Conservation (phyloP, 2,113 vertebrate genomes). For the Chelonoidis abingdonii region DNA sequence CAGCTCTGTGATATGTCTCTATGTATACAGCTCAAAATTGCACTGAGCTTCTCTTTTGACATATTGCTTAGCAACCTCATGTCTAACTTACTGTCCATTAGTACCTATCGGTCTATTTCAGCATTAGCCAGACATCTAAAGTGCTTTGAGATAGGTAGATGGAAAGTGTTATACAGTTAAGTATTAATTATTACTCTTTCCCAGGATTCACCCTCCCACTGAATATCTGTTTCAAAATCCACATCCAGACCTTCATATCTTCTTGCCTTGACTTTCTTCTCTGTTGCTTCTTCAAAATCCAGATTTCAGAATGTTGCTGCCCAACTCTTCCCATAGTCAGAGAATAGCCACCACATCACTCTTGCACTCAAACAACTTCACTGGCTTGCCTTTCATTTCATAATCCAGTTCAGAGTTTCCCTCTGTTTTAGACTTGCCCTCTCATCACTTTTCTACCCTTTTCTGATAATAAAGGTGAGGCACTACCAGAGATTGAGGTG, state of each 20-base stretch:
- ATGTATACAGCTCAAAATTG: neutral
- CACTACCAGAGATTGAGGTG: neutral
- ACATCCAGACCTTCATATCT: neutral
- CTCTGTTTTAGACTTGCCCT: neutral
- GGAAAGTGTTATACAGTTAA: slow-evolving; percentile 9
- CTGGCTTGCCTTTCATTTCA: slow-evolving; percentile 26
- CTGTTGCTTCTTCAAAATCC: slow-evolving; percentile 4
- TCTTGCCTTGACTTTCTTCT: slow-evolving; percentile 46
- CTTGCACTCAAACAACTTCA: slow-evolving; percentile 7
- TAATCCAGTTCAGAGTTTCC: slow-evolving; percentile 1
- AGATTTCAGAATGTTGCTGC: neutral
- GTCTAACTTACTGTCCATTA: slow-evolving; percentile 19
- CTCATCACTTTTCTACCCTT: slow-evolving; percentile 13
- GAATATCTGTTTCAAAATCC: neutral
- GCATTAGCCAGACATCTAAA: neutral
- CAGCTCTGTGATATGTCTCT: neutral
- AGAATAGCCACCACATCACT: slow-evolving; percentile 9
- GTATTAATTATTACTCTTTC: neutral
- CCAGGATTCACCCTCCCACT: neutral
- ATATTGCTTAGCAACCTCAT: neutral
- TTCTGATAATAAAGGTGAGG: neutral
- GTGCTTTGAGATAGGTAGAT: slow-evolving; percentile 12
- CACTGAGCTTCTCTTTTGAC: neutral
- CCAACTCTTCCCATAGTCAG: neutral
- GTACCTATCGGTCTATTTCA: slow-evolving; percentile 2